These are phyloP conservation scores for Camelus bactrianus DNA, from an alignment of 2,113 vertebrate genomes.

Conservation along the genomic window DNA sequence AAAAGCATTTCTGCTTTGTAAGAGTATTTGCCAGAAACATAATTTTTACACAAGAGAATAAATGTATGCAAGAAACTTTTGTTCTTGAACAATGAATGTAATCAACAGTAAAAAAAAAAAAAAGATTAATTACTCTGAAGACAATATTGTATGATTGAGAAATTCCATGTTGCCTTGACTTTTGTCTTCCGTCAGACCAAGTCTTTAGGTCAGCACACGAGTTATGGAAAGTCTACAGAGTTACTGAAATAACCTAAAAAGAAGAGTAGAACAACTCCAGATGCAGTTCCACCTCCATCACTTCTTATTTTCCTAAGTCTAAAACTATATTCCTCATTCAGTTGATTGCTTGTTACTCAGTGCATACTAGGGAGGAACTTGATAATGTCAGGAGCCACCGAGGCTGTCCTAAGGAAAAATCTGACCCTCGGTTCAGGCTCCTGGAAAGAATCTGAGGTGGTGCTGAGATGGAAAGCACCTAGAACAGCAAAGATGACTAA, in stretches of 20 bases:
- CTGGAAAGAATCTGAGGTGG: neutral
- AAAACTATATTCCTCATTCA: neutral
- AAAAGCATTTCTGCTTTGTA: neutral
- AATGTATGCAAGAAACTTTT: neutral
- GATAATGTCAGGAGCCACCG: neutral
- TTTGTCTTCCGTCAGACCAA: neutral
- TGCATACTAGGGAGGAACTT: neutral
- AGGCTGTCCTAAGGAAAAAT: neutral
- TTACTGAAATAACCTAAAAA: neutral
- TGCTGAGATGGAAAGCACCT: neutral
- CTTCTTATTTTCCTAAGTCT: neutral
- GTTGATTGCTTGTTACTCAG: neutral
- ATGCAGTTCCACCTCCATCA: neutral
- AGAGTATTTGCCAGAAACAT: neutral
- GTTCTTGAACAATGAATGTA: neutral
- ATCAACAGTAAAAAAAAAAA: neutral
- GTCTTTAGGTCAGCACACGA: neutral
- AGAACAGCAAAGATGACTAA: neutral
- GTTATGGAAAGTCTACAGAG: neutral
- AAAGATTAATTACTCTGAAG: conserved; percentile 21
- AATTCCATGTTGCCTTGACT: neutral
- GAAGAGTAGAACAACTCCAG: neutral
- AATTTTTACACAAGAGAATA: neutral
- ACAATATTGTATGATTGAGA: neutral
- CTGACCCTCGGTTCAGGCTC: neutral